Evolutionary conservation across 2,797 vertebrate genomes (phyloP), one percentile per base, ranked within the genome.

Genomic region (Sus cebifrons): DNA sequence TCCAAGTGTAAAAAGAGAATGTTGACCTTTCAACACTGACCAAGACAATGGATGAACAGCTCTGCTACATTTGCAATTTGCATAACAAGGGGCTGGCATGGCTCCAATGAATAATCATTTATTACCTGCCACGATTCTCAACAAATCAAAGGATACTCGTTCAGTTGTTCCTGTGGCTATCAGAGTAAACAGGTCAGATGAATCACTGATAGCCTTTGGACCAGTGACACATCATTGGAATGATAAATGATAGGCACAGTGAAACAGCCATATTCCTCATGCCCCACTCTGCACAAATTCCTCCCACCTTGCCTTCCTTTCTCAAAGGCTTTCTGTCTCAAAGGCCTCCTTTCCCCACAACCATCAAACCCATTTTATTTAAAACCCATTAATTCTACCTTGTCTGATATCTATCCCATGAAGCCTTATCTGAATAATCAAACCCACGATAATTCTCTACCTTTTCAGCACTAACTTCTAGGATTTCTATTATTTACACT

Each of bases 21-120:
- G 89, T 81, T 97, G 95, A 97, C 95, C 97, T 98, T 97, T 96
- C 94, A 86, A 91, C 91, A 86, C 84, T 97, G 94, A 95, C 95
- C 95, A 94, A 90, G 96, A 95, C 95, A 91, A 85, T n/a, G 86
- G 86, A 97, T 52, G 89, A 97, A 65, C 92, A 77, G 73, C 73
- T 94, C 85, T 91, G 92, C 67, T 95, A 95, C 71, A 93, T 74
- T 96, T 95, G 83, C 67, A 95, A 91, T 97, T 82, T 97, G 21
- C 93, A 96, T 88, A 98, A 96, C 11, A 75, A 94, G 83, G 81
- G 71, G 60, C 58, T 95, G 96, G 92, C 88, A 13, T 17, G 18
- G 5, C 62, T 97, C 56, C 56, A 52, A 52, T 64, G 88, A 96
- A 86, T 64, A 81, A 97, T 90, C 85, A 79, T 97, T 96, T 86